Evolutionary conservation across 2,797 vertebrate species (phyloP).

Genomic region (Argya squamiceps): DNA sequence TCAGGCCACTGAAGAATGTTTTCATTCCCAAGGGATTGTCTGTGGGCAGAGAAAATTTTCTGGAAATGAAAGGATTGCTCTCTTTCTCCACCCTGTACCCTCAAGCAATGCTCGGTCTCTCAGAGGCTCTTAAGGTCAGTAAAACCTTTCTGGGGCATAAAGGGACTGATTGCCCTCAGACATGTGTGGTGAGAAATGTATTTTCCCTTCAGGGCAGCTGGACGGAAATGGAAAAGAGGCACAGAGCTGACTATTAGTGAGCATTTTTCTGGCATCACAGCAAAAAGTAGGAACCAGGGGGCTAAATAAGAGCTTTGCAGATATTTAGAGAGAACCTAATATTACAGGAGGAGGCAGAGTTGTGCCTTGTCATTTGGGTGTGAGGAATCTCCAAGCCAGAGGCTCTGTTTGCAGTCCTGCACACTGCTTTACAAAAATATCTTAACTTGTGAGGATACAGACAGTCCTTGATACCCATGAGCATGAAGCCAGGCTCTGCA

Average conservation of each 20-base stretch:
- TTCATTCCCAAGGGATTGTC: conserved; percentile 13
- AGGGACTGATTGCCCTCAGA: not conserved
- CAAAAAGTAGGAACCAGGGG: not conserved
- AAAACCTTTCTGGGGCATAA: not conserved
- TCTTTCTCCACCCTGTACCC: not conserved
- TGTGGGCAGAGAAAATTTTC: not conserved
- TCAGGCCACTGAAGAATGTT: conserved; percentile 46
- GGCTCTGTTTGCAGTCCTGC: not conserved
- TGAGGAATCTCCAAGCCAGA: not conserved
- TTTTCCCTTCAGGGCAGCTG: not conserved
- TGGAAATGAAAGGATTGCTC: not conserved
- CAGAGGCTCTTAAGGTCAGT: conserved; percentile 53
- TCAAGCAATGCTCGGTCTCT: not conserved
- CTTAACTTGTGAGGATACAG: not conserved
- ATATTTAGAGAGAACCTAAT: not conserved
- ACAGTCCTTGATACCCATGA: not conserved
- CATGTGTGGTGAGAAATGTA: not conserved
- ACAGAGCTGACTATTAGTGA: not conserved
- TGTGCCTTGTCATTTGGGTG: not conserved
- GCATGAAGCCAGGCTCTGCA: not conserved
- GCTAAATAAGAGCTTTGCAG: not conserved
- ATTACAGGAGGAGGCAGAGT: not conserved
- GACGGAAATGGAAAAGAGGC: not conserved
- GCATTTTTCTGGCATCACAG: not conserved
- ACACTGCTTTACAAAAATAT: not conserved